phyloP scores from a whole-genome alignment of 2,888 invertebrate genomes.

The Eupithecia vulgata region DNA sequence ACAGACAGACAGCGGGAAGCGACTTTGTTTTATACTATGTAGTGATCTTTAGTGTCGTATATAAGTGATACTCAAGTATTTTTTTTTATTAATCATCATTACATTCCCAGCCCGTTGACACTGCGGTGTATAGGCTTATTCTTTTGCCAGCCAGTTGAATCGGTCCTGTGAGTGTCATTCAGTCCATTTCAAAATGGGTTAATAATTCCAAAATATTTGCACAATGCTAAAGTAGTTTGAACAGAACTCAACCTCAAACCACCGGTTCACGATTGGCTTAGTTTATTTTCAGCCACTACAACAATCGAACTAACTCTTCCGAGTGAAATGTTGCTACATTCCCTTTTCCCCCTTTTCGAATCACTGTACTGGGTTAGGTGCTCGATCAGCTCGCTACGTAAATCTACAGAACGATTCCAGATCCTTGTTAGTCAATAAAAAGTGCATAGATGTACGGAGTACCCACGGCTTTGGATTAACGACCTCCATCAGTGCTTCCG shows the following conservation, averaged over 20 bases:
- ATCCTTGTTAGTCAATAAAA: constrained; percentile 40
- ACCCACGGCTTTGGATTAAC: constrained; percentile 52
- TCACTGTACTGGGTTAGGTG: constrained; percentile 15
- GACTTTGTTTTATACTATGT: too few relatives aligned
- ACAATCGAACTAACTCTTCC: constrained; percentile 13
- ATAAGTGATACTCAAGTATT: not conserved
- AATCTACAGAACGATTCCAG: constrained; percentile 33
- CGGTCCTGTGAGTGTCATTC: not conserved
- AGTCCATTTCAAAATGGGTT: not conserved
- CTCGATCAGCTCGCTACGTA: constrained; percentile 29
- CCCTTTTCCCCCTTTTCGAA: constrained; percentile 18
- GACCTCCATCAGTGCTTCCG: constrained; percentile 54
- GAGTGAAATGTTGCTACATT: constrained; percentile 19
- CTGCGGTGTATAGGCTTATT: not conserved
- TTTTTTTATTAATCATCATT: not conserved
- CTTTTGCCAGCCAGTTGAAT: not conserved
- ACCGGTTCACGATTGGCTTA: not conserved
- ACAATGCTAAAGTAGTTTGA: not conserved
- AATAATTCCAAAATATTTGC: not conserved
- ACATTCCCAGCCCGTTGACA: not conserved
- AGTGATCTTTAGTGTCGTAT: not conserved
- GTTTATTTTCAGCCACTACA: constrained; percentile 1
- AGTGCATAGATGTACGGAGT: constrained; percentile 33
- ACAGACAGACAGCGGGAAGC: too few relatives aligned
- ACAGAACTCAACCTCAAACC: constrained; percentile 2